Evolutionary conservation across 2,888 invertebrate genomes (phyloP), one percentile per base, ranked within the genome.

Genomic region (Trissonchulus latispiculum): DNA sequence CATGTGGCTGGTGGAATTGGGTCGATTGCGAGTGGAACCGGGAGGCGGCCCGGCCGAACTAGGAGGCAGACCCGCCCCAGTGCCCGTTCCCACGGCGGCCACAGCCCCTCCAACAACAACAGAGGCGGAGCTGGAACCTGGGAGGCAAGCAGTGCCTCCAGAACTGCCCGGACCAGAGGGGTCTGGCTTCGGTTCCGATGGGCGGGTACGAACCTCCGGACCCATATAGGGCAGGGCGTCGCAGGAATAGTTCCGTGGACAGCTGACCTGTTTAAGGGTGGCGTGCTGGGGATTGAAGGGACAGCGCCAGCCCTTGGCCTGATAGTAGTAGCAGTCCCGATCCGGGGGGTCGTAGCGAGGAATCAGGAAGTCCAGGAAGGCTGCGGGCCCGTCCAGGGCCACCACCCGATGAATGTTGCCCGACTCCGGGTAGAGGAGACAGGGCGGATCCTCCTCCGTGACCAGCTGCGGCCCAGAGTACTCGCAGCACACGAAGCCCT

Each of bases 301-400:
- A 48, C 48, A 48, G 8, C 23, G 48, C 8, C 23, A 23, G 23
- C 48, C 48, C 23, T 23, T 48, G 66, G 28, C 66, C 28, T 64
- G 32, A n/a, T 15, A 64, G 28, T 64, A 64, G 35, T 8, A 32
- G n/a, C 66, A 64, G 35, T 64, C 66, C 28, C 66, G 66, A 8
- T 64, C 66, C 8, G 66, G 66, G 35, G 66, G 66, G 35, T 28
- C 28, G n/a, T 64, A 64, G 66, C 66, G 31, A 8, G 66, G 66
- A 64, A 64, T 64, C 8, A 64, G 66, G 31, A 33, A 15, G 66
- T 64, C 66, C 31, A 64, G 35, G 28, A 64, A 64, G 8, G 35
- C 66, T 28, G 66, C 66, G 18, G 66, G 66, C 8, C 32, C n/a
- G 31, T 29, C 35, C 35, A 33, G 8, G 31, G 66, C 66, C 31